Conservation (phyloP, 2,888 invertebrate species). For the Eupeodes latifasciatus region DNA sequence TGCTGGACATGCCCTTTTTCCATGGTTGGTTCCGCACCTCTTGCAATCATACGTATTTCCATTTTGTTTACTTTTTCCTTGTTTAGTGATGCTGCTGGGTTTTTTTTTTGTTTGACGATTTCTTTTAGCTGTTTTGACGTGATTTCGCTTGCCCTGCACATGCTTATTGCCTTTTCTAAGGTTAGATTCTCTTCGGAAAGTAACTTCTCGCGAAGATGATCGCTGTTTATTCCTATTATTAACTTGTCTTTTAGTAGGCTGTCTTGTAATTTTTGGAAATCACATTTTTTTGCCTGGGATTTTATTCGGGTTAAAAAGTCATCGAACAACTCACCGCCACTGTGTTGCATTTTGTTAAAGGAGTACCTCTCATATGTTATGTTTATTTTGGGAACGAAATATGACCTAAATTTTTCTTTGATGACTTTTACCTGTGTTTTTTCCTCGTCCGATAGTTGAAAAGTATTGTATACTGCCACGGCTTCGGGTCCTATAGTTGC, state of each 20-base stretch:
- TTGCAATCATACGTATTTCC: conserved; percentile 11
- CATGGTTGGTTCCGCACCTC: conserved; percentile 26
- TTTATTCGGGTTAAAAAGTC: conserved; percentile 27
- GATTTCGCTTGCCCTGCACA: conserved; percentile 12
- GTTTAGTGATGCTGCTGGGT: not conserved
- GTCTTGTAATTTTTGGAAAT: conserved; percentile 13
- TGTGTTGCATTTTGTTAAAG: conserved; percentile 28
- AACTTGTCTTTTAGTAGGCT: conserved; percentile 28
- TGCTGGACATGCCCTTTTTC: conserved; percentile 21
- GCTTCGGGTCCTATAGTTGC: conserved; percentile 33
- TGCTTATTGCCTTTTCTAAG: not conserved
- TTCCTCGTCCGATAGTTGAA: conserved; percentile 16
- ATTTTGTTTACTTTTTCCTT: not conserved
- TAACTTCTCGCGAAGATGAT: conserved; percentile 15
- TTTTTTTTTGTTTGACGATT: not conserved
- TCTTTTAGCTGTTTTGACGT: conserved; percentile 13
- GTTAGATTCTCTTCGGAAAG: conserved; percentile 23
- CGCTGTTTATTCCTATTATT: conserved; percentile 29
- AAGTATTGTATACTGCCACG: conserved; percentile 26
- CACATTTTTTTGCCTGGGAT: conserved; percentile 25
- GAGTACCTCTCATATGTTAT: conserved; percentile 16
- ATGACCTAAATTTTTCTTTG: conserved; percentile 3
- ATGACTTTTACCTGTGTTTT: conserved; percentile 16
- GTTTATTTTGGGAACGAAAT: conserved; percentile 20
- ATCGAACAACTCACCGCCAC: not conserved